These are phyloP conservation scores for Vireo griseus DNA, from an alignment of 2,797 vertebrate species.

Conservation along the genomic window DNA sequence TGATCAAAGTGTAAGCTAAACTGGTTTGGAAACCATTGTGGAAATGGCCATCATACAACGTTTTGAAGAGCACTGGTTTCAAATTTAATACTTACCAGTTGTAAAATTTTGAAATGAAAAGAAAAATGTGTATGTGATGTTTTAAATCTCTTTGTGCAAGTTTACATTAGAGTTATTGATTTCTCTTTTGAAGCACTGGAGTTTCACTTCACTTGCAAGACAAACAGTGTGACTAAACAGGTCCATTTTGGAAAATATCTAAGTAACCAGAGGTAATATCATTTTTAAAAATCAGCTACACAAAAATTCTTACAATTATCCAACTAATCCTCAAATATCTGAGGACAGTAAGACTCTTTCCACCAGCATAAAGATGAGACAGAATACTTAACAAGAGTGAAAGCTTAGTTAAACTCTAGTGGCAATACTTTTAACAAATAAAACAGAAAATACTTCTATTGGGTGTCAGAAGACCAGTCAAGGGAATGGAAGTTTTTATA, in stretches of 20 bases:
- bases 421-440: background rate
- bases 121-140: accelerated
- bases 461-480: background rate
- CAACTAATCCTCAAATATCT: background rate
- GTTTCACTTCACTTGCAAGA: background rate
- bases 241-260: background rate
- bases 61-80: background rate
- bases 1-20: background rate
- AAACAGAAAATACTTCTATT: background rate
- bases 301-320: background rate
- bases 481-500: background rate
- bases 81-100: background rate
- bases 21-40: background rate
- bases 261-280: background rate
- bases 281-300: background rate
- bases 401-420: background rate
- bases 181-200: background rate
- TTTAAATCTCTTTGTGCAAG: background rate
- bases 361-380: background rate
- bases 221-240: background rate
- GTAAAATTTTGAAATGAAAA: background rate
- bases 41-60: background rate
- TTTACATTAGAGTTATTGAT: background rate
- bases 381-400: background rate
- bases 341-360: background rate